These are phyloP conservation scores for Euphydryas editha DNA, from an alignment of 2,888 invertebrate genomes.

Conservation along the genomic window DNA sequence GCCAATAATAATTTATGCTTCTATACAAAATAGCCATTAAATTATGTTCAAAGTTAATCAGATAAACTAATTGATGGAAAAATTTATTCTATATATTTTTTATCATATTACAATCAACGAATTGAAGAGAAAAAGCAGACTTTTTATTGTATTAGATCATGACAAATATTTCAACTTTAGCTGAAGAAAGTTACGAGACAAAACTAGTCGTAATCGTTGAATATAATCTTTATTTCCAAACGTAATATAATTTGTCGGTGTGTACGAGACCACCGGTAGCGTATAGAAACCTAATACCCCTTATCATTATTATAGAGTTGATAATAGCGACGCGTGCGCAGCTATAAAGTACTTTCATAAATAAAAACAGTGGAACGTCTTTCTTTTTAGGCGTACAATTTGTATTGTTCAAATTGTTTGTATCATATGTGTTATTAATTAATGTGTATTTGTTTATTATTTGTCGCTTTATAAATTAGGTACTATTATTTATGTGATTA, in stretches of 20 bases:
- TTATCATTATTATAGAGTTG: slow-evolving; percentile 39
- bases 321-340: slow-evolving; percentile 41
- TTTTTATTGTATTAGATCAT: background rate
- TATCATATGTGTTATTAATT: slow-evolving; percentile 8
- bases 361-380: background rate
- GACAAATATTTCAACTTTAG: background rate
- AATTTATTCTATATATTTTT: too few relatives aligned
- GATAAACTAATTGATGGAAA: too few relatives aligned
- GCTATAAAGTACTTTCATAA: slow-evolving; percentile 22
- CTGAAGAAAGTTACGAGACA: background rate
- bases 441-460: background rate
- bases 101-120: too few relatives aligned
- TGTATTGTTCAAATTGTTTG: too few relatives aligned
- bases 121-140: too few relatives aligned
- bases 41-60: too few relatives aligned
- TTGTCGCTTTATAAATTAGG: too few relatives aligned
- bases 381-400: slow-evolving; percentile 3
- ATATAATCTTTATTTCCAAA: slow-evolving; percentile 13
- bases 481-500: too few relatives aligned
- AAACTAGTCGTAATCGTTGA: background rate
- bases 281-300: slow-evolving; percentile 36
- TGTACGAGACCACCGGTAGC: slow-evolving; percentile 38
- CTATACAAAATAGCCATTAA: too few relatives aligned
- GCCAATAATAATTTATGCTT: too few relatives aligned
- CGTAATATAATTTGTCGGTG: slow-evolving; percentile 23